These are phyloP conservation scores for Aradophagus sp. DNA, from an alignment of 1,140 invertebrate genomes.

Conservation along the genomic window DNA sequence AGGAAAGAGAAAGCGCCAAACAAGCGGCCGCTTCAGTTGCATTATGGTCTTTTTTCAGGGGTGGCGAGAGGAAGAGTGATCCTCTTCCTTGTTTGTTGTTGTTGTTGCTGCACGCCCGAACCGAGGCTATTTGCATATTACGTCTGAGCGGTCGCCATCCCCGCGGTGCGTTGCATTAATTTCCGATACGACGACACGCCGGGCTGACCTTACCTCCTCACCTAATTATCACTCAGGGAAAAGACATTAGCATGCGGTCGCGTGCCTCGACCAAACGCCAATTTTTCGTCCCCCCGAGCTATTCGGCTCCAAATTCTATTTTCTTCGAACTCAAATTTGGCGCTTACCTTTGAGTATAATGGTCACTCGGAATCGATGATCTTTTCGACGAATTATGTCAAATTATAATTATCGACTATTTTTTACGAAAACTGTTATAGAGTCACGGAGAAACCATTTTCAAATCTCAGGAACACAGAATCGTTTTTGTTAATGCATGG, in stretches of 20 bases:
- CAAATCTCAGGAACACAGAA: neutral
- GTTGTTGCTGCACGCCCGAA: conserved; percentile 44
- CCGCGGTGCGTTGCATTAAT: conserved; percentile 68
- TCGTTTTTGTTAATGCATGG: conserved; percentile 14
- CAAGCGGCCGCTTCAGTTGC: conserved; percentile 35
- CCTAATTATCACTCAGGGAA: conserved; percentile 63
- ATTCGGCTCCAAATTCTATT: no score
- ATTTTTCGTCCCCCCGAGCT: conserved; percentile 21
- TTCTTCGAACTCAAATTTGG: no score
- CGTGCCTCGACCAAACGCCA: conserved; percentile 48
- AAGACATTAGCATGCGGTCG: conserved; percentile 61
- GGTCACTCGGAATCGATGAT: no score
- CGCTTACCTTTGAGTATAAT: no score
- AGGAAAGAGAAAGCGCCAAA: conserved; percentile 52
- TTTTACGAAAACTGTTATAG: conserved; percentile 24
- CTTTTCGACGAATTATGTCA: no score
- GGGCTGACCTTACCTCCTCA: conserved; percentile 61
- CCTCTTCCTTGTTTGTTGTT: conserved; percentile 58
- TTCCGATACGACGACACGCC: conserved; percentile 59
- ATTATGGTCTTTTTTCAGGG: conserved; percentile 49
- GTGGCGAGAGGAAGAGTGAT: conserved; percentile 44
- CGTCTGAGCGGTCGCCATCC: conserved; percentile 55
- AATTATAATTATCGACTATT: conserved; percentile 15
- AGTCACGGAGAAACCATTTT: conserved; percentile 9
- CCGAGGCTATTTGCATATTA: conserved; percentile 66